phyloP scores from a whole-genome alignment of 2,797 vertebrate species.

The Pogonophryne albipinna region DNA sequence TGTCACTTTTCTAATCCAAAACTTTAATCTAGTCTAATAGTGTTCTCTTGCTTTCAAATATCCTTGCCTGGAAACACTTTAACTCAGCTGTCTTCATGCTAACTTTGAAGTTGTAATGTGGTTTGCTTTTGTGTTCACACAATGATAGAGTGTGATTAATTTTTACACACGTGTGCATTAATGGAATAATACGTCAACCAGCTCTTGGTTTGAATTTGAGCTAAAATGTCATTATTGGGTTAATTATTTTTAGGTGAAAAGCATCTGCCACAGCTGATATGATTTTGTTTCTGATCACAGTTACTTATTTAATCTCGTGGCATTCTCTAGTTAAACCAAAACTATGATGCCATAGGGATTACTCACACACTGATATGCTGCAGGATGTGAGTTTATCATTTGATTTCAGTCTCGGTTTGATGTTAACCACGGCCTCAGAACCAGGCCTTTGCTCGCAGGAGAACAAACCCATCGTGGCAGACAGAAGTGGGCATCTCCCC shows the following conservation, averaged over 20 bases:
- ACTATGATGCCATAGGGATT: background rate
- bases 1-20: conserved; percentile 3
- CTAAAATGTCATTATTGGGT: background rate
- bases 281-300: background rate
- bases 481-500: conserved; percentile 35
- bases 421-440: conserved; percentile 25
- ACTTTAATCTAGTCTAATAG: conserved; percentile 6
- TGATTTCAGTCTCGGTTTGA: conserved; percentile 15
- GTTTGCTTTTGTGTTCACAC: conserved; percentile 1
- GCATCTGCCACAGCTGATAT: background rate
- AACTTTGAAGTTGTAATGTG: background rate
- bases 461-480: conserved; percentile 42
- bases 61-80: background rate
- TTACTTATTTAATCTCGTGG: background rate
- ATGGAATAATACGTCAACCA: background rate
- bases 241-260: background rate
- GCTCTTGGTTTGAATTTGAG: background rate
- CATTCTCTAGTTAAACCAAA: background rate
- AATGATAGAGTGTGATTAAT: background rate
- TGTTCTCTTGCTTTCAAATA: conserved; percentile 1
- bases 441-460: conserved; percentile 9
- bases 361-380: conserved; percentile 2
- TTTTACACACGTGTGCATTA: background rate
- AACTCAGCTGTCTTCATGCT: background rate
- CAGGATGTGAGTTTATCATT: background rate